phyloP scores from a whole-genome alignment of 2,888 invertebrate species.

The Resseliella maxima region DNA sequence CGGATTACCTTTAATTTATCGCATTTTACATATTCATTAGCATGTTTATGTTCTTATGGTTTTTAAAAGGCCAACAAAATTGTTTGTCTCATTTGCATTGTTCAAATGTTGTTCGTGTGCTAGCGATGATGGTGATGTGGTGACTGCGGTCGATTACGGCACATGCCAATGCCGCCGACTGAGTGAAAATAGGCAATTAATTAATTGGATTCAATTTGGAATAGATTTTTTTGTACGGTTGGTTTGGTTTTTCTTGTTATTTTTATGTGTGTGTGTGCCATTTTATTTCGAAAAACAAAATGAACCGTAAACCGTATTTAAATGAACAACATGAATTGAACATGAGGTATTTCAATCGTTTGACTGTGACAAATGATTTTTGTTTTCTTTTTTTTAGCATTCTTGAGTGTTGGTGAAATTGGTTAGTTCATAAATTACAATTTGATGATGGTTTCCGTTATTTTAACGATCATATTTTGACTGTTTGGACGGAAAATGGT shows the following conservation, averaged over 20 bases:
- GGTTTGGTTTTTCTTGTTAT: background rate
- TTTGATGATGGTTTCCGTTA: constrained; percentile 2
- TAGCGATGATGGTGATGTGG: background rate
- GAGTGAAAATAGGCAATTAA: constrained; percentile 44
- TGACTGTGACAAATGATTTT: constrained; percentile 27
- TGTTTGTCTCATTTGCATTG: constrained; percentile 1
- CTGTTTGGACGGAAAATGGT: background rate
- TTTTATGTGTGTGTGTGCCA: background rate
- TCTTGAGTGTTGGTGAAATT: background rate
- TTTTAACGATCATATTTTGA: background rate
- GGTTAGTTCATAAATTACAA: background rate
- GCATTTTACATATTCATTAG: constrained; percentile 51
- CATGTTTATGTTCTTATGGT: constrained; percentile 12
- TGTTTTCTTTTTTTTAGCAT: background rate
- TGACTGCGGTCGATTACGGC: constrained; percentile 3
- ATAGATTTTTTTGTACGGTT: background rate
- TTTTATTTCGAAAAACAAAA: background rate
- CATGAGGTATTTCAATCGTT: too few species aligned
- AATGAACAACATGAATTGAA: background rate
- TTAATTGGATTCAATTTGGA: constrained; percentile 46
- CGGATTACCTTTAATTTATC: constrained; percentile 53
- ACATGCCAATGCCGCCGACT: constrained; percentile 43
- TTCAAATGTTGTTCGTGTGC: background rate
- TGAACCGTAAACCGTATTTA: background rate
- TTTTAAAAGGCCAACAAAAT: constrained; percentile 43